These are phyloP conservation scores for Solenopsis fugax DNA, from an alignment of 1,140 invertebrate species.

Conservation along the genomic window DNA sequence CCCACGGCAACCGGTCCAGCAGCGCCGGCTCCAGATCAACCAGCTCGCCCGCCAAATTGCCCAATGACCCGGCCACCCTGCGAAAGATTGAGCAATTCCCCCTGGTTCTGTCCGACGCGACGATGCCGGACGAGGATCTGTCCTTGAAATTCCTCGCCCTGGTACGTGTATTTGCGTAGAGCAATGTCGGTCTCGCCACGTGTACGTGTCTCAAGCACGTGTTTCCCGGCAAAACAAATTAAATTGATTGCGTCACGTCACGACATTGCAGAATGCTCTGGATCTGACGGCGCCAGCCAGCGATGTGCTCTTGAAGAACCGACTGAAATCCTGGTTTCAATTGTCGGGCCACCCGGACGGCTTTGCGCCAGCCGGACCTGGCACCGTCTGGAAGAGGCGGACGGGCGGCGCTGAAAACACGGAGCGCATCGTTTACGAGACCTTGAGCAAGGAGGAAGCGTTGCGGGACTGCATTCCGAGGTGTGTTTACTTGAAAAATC, in stretches of 20 bases:
- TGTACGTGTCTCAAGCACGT: not conserved
- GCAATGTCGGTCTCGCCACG: too few relatives aligned
- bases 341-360: constrained; percentile 97
- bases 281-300: constrained; percentile 97
- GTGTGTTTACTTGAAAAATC: constrained; percentile 33
- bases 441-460: constrained; percentile 91
- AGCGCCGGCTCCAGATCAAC: constrained; percentile 67
- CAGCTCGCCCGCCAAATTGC: constrained; percentile 48
- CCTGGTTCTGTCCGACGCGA: constrained; percentile 78
- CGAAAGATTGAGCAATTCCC: constrained; percentile 83
- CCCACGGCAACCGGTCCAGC: constrained; percentile 62
- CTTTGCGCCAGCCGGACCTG: constrained; percentile 96
- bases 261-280: constrained; percentile 94
- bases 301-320: constrained; percentile 93
- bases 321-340: constrained; percentile 95
- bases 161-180: constrained; percentile 68
- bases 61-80: constrained; percentile 68
- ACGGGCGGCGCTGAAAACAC: constrained; percentile 91
- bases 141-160: constrained; percentile 83
- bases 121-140: constrained; percentile 81
- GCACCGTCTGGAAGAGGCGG: constrained; percentile 97
- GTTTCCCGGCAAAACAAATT: not conserved
- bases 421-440: constrained; percentile 93
- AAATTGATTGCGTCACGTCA: not conserved
- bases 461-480: constrained; percentile 93